Conservation (phyloP, 2,797 vertebrate genomes). For the Staurois parvus region DNA sequence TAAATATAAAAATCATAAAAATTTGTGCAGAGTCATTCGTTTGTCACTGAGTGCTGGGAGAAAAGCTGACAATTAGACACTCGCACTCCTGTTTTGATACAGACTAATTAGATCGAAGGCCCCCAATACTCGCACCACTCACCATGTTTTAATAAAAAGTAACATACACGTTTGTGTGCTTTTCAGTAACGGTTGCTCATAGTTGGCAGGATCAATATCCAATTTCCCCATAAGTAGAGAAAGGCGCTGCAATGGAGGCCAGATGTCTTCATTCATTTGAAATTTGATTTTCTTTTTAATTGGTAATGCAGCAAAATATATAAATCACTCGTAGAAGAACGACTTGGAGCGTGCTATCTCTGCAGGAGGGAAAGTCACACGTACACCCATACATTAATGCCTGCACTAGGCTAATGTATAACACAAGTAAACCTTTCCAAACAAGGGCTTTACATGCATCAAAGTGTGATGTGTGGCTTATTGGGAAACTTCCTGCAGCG, state of each 20-base stretch:
- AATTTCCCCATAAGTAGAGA: slow-evolving; percentile 60
- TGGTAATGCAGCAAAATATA: slow-evolving; percentile 59
- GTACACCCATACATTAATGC: slow-evolving; percentile 7
- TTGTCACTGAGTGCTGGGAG: not conserved
- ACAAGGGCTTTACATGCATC: not conserved
- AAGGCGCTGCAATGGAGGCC: slow-evolving; percentile 43
- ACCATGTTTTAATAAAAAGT: slow-evolving; percentile 54
- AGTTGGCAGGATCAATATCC: slow-evolving; percentile 62
- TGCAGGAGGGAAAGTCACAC: slow-evolving; percentile 13
- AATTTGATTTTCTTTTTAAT: slow-evolving; percentile 63
- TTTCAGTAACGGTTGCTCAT: slow-evolving; percentile 59
- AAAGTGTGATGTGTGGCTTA: not conserved
- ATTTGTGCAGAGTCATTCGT: not conserved
- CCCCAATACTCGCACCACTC: slow-evolving; percentile 3
- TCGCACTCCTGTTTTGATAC: not conserved
- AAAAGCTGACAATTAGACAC: not conserved
- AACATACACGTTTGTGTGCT: slow-evolving; percentile 44
- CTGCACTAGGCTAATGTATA: not conserved
- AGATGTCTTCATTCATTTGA: slow-evolving; percentile 62
- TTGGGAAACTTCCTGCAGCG: not conserved
- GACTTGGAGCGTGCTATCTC: not conserved
- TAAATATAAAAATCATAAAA: too few relatives aligned
- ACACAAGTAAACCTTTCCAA: not conserved
- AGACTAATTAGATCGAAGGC: not conserved
- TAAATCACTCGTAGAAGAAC: slow-evolving; percentile 45